A percentile compares a stretch with the other conserved stretches of the same genome.
Evolutionary conservation across 2,888 invertebrate genomes (phyloP).

Genomic region (Xanthorhoe spadicearia): DNA sequence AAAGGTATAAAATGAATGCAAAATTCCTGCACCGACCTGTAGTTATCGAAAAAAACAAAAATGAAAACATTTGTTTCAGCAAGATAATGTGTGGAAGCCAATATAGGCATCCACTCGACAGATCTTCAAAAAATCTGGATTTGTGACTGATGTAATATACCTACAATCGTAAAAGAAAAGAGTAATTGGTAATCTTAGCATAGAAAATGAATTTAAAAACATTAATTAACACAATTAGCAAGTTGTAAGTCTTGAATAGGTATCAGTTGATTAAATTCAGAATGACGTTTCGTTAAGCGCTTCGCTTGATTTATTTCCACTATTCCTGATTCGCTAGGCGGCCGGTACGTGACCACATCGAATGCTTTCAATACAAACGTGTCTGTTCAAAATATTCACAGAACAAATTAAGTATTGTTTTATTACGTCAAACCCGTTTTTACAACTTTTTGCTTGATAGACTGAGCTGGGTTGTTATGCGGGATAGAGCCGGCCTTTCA

Average conservation of each 20-base stretch:
- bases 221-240: not conserved
- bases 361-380: constrained; percentile 23
- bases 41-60: no score
- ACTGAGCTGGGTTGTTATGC: not conserved
- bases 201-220: no score
- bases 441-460: not conserved
- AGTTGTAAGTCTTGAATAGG: not conserved
- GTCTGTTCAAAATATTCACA: constrained; percentile 11
- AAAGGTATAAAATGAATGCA: no score
- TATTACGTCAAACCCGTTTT: constrained; percentile 8
- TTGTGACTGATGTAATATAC: no score
- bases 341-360: constrained; percentile 28
- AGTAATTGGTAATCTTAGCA: no score
- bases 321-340: constrained; percentile 25
- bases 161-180: no score
- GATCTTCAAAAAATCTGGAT: no score
- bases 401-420: constrained; percentile 9
- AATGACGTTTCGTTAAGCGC: not conserved
- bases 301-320: constrained; percentile 18
- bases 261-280: constrained; percentile 3
- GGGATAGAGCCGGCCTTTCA: no score
- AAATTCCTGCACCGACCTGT: no score
- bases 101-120: no score
- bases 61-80: no score
- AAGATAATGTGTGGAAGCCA: no score